Base-by-base conservation (phyloP, 2,113 vertebrate species). In the Catharus fuscescens region DNA sequence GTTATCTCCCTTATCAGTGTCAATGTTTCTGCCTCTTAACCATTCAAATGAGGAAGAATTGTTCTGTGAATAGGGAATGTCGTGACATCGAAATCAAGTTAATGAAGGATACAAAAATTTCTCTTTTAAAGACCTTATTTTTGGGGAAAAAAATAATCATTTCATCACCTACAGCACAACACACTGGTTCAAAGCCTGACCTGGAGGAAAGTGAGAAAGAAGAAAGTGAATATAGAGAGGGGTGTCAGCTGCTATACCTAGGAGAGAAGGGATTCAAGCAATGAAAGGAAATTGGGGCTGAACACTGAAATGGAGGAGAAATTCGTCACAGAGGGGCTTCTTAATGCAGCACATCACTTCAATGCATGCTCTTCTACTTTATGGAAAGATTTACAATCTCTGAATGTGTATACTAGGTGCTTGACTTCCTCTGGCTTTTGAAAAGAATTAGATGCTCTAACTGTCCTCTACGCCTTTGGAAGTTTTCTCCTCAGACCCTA, bases 251-350 rank as follows among this genome's bases (percentile, higher is more conserved):
- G 32, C 85, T 67, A 48, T n/a, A 94, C 52, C 74, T 60, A 44
- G 36, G 54, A 90, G 87, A 83, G 85, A 61, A 82, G 52, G 34
- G 70, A 88, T 90, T 82, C 84, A 83, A 71, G 71, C 56, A 93
- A 93, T 77, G 62, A 80, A 88, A 61, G 78, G 72, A 95, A 94
- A 96, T 88, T 82, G 91, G 84, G 82, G 44, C 76, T 91, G 83
- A 92, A 79, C 81, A 86, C 60, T 81, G 80, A 93, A 77, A 57
- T 2, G 9, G 59, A 40, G 47, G 32, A 66, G 67, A 45, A 90
- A 81, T 56, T 82, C 0, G 0, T 56, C 40, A 62, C 1, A 88
- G 45, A 82, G 62, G 70, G n/a, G 23, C 17, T 73, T 67, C 54
- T 77, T 21, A 62, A 62, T 26, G 56, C 52, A 45, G 53, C 80